phyloP scores from a whole-genome alignment of 2,888 invertebrate genomes.

The Hylaea fasciaria region DNA sequence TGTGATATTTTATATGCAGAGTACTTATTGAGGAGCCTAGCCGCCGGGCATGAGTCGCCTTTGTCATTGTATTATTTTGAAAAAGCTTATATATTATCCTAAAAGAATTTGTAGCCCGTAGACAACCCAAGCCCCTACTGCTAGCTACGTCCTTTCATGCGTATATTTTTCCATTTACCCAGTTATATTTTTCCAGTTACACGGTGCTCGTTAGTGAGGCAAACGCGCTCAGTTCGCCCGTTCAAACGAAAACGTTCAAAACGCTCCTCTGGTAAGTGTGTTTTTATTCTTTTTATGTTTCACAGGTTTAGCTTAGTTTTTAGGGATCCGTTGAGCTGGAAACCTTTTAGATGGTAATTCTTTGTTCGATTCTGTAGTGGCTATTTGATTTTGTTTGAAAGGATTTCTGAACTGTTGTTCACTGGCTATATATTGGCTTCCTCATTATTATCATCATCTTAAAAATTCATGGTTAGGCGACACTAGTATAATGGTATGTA shows the following conservation, averaged over 20 bases:
- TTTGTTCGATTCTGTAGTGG: neutral
- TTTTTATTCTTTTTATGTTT: constrained; percentile 50
- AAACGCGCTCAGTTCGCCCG: constrained; percentile 56
- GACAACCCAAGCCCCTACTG: no score
- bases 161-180: constrained; percentile 46
- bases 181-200: constrained; percentile 66
- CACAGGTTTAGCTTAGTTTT: constrained; percentile 26
- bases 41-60: no score
- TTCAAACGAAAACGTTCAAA: constrained; percentile 75
- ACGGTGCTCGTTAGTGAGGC: constrained; percentile 73
- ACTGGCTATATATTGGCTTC: no score
- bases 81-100: neutral
- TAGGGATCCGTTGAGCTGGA: constrained; percentile 2
- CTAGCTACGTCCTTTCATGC: neutral
- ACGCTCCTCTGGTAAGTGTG: constrained; percentile 71
- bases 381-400: constrained; percentile 31
- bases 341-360: constrained; percentile 26
- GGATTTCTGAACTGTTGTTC: neutral
- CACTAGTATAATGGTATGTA: no score
- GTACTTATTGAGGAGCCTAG: no score
- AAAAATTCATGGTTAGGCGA: no score
- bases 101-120: neutral
- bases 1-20: no score
- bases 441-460: no score
- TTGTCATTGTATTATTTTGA: no score